Percentiles rank a stretch among this genome's conserved stretches.
phyloP scores from a whole-genome alignment of 2,888 invertebrate species.

The Drosophila crucigera region DNA sequence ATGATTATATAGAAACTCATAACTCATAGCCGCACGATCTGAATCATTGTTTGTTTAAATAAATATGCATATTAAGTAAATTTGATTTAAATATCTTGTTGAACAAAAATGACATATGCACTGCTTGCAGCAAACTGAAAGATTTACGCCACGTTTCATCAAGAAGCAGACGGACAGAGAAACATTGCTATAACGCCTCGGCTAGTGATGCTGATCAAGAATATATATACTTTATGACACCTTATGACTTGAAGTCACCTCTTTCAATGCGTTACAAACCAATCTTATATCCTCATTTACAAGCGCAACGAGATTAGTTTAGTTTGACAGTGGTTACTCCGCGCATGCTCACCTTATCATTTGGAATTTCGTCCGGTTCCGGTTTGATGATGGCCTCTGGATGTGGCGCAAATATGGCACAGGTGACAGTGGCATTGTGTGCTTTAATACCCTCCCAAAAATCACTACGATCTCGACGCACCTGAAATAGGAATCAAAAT shows the following conservation, averaged over 20 bases:
- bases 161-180: neutral
- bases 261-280: neutral
- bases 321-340: neutral
- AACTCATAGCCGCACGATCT: too few species aligned
- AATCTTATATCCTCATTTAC: rapidly evolving
- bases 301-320: neutral
- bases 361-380: conserved; percentile 86
- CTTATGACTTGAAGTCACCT: neutral
- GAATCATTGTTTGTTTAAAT: too few species aligned
- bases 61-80: neutral
- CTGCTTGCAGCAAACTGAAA: neutral
- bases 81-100: neutral
- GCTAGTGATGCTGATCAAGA: neutral
- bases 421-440: conserved; percentile 98
- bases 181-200: neutral
- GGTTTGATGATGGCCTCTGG: conserved; percentile 95
- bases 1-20: too few species aligned
- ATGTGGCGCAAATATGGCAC: conserved; percentile 98
- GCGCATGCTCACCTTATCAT: conserved; percentile 76
- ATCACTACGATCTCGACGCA: conserved; percentile 96
- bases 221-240: neutral
- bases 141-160: neutral
- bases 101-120: neutral
- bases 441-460: conserved; percentile 99
- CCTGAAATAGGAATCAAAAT: conserved; percentile 79